Base-by-base conservation (phyloP, 2,797 vertebrate species). In the Lacerta viridis region DNA sequence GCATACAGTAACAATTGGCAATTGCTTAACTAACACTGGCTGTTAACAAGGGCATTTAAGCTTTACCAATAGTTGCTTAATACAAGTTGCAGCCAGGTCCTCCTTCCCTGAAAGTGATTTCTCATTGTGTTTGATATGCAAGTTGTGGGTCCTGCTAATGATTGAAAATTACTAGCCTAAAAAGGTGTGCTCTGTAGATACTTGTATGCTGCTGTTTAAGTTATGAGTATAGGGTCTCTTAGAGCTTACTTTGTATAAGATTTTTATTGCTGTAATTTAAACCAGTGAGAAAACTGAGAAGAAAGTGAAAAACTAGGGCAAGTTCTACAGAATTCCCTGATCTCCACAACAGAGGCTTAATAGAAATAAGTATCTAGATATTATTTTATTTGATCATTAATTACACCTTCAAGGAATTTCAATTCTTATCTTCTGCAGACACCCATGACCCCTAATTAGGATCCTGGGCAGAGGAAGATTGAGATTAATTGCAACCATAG, bases 281-380 rank as follows among this genome's bases (percentile, higher is more conserved):
- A 90, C 94, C 93, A 89, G 59, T 10, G 29, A 89, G 80, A 91
- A 91, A 93, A 92, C 74, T 64, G 85, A 93, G 85, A 95, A 90
- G 66, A 94, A 94, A 93, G 5, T 87, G 88, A 80, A 89, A 87
- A 94, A 94, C 85, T 69, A 92, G 92, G 93, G 20, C 87, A 90
- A 80, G 23, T 4, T 75, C 50, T 8, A 92, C 59, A 87, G 82
- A 94, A 90, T 10, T 80, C 71, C 89, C 84, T 90, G 61, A 80
- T 59, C 82, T 89, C 89, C 43, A 85, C 81, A 29, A 83, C 27
- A 94, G 88, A 11, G 74, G 39, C 2, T 89, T 89, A 76, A 87
- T 76, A 74, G 50, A 71, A 59, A 85, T n/a, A 2, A 61, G 59
- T 80, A 87, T 87, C 88, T 66, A 87, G 89, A 66, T 71, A 20